These are phyloP conservation scores for Penaeus vannamei DNA, from an alignment of 1,140 invertebrate species.

Conservation along the genomic window DNA sequence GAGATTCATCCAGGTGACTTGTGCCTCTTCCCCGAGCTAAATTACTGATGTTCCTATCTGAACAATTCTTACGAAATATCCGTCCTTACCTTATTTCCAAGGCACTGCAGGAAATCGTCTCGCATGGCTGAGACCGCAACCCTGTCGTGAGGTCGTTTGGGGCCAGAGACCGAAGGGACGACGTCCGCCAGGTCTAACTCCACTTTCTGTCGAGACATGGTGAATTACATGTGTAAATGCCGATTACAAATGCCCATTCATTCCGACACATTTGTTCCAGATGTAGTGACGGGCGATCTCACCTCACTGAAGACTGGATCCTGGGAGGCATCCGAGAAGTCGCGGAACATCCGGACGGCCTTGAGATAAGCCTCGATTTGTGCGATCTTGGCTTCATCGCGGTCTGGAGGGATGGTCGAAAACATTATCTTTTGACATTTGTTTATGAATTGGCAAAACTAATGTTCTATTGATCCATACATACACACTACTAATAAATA, in stretches of 20 bases:
- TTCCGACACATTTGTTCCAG: too few relatives aligned
- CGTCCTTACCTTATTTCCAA: slow-evolving; percentile 87
- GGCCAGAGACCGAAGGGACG: slow-evolving; percentile 94
- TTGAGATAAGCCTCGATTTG: slow-evolving; percentile 88
- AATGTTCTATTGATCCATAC: background rate
- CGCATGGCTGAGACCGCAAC: slow-evolving; percentile 94
- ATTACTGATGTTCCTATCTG: background rate
- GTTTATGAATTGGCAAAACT: background rate
- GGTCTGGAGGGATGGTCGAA: slow-evolving; percentile 76
- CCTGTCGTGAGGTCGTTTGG: slow-evolving; percentile 96
- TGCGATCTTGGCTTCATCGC: slow-evolving; percentile 85
- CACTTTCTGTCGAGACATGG: slow-evolving; percentile 77
- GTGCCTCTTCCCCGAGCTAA: slow-evolving; percentile 19
- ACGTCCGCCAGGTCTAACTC: slow-evolving; percentile 91
- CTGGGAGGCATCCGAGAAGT: slow-evolving; percentile 84
- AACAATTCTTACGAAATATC: too few relatives aligned
- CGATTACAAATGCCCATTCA: too few relatives aligned
- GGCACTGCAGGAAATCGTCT: slow-evolving; percentile 87
- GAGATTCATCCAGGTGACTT: slow-evolving; percentile 75
- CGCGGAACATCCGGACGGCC: slow-evolving; percentile 85
- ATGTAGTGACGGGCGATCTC: background rate
- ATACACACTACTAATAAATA: slow-evolving; percentile 80
- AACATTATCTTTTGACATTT: background rate
- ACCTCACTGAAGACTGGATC: slow-evolving; percentile 86
- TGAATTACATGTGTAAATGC: slow-evolving; percentile 17